Conservation (phyloP, 2,888 invertebrate species). For the Pheosia gnoma region DNA sequence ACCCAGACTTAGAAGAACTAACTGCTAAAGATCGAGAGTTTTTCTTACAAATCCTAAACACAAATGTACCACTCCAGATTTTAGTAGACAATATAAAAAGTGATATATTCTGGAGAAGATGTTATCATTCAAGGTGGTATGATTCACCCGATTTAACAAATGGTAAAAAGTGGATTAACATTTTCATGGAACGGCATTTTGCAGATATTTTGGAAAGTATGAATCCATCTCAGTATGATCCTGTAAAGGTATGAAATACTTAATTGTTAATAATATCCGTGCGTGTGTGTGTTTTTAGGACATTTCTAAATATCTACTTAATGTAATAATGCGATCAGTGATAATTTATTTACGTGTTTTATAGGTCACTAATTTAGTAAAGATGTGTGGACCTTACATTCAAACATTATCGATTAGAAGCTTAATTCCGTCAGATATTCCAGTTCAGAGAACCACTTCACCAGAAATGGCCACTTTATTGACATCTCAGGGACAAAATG, state of each 20-base stretch:
- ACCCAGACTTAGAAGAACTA: constrained; percentile 64
- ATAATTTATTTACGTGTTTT: constrained; percentile 15
- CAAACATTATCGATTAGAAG: constrained; percentile 69
- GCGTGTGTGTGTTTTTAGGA: too few species aligned
- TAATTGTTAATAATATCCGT: background rate
- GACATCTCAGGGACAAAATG: constrained; percentile 61
- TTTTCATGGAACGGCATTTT: constrained; percentile 75
- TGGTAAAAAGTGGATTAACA: constrained; percentile 70
- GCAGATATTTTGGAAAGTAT: constrained; percentile 75
- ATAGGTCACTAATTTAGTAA: constrained; percentile 69
- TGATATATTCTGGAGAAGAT: constrained; percentile 79
- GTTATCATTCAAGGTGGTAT: constrained; percentile 66
- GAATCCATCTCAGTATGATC: constrained; percentile 77
- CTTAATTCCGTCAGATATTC: constrained; percentile 72
- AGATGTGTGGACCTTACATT: constrained; percentile 75
- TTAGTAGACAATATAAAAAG: constrained; percentile 75
- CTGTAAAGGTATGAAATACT: constrained; percentile 65
- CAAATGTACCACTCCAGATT: constrained; percentile 68
- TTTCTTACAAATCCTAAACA: constrained; percentile 70
- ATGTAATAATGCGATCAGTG: background rate
- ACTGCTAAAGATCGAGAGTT: constrained; percentile 71
- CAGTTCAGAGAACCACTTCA: constrained; percentile 69
- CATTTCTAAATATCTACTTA: too few species aligned
- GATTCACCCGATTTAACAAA: constrained; percentile 54
- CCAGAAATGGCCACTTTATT: constrained; percentile 76